phyloP scores from a whole-genome alignment of 35 echinoderm and acorn worm genomes.

The Diadema setosum region DNA sequence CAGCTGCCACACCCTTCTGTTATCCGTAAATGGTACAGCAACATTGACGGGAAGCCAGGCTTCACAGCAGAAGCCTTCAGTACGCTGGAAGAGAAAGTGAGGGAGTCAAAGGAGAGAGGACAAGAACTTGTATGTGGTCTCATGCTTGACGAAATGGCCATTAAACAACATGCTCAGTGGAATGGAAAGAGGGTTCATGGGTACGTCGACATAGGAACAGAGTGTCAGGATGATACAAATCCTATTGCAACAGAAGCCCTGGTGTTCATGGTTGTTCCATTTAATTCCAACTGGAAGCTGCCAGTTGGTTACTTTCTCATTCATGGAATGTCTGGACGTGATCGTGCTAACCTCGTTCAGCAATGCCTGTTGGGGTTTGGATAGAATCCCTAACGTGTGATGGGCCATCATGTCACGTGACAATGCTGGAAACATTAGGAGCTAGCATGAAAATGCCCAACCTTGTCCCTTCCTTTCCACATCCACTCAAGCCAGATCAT shows the following conservation, averaged over 20 bases:
- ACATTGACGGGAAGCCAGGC: conserved; percentile 28
- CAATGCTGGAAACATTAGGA: conserved; percentile 38
- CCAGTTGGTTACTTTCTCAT: conserved; percentile 54
- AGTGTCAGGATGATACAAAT: conserved; percentile 13
- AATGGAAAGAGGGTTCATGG: conserved; percentile 5
- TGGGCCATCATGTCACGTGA: conserved; percentile 54
- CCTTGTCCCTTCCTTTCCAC: conserved; percentile 33
- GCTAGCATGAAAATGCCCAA: background rate
- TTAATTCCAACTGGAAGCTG: conserved; percentile 46
- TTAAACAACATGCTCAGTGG: conserved; percentile 32
- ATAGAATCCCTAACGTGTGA: conserved; percentile 43
- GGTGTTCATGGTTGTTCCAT: conserved; percentile 49
- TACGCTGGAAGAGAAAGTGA: background rate
- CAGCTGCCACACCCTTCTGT: conserved; percentile 24
- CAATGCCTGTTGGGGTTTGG: conserved; percentile 13
- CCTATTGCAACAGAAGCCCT: conserved; percentile 42
- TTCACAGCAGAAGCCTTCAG: conserved; percentile 34
- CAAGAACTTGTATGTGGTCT: conserved; percentile 25
- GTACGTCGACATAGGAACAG: conserved; percentile 55
- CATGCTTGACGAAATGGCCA: conserved; percentile 64
- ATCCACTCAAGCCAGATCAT: conserved; percentile 16
- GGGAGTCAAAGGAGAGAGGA: background rate
- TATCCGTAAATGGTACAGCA: conserved; percentile 43
- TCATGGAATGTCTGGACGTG: conserved; percentile 34
- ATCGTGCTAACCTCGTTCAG: conserved; percentile 42